These are phyloP conservation scores for Bombus superbus DNA, from an alignment of 1,140 invertebrate genomes.

Conservation along the genomic window DNA sequence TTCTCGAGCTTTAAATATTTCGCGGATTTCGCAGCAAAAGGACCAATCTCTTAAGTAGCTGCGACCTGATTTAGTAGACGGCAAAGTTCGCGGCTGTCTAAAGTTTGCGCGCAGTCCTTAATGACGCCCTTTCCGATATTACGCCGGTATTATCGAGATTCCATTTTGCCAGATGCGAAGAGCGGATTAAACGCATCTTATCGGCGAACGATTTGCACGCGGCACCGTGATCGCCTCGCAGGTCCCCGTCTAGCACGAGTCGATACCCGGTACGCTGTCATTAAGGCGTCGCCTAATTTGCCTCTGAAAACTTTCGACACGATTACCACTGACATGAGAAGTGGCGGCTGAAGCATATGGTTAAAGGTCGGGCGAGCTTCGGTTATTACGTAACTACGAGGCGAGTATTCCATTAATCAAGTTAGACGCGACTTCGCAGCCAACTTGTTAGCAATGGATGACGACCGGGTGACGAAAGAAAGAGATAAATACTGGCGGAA, in stretches of 20 bases:
- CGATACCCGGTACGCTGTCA: constrained; percentile 8
- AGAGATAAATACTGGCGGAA: constrained; percentile 21
- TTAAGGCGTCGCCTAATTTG: neutral
- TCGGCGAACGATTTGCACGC: neutral
- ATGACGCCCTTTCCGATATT: neutral
- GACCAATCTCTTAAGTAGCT: constrained; percentile 53
- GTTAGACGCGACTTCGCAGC: constrained; percentile 64
- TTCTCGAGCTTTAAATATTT: constrained; percentile 43
- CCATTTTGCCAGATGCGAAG: neutral
- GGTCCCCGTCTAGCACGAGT: neutral
- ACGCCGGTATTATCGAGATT: neutral
- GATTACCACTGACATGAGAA: constrained; percentile 56
- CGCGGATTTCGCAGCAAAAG: constrained; percentile 27
- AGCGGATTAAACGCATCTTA: constrained; percentile 6
- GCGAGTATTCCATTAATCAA: constrained; percentile 71
- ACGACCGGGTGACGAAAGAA: constrained; percentile 44
- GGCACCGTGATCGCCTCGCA: neutral
- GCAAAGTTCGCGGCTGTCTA: constrained; percentile 4
- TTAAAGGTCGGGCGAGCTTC: constrained; percentile 37
- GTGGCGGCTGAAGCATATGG: constrained; percentile 40
- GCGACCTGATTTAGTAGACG: constrained; percentile 26
- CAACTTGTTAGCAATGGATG: constrained; percentile 58
- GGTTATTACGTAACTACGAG: constrained; percentile 66
- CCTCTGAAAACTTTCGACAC: constrained; percentile 44
- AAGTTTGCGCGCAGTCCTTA: constrained; percentile 19